Evolutionary conservation across 2,888 invertebrate species (phyloP).

Genomic region (Noctua pronuba): DNA sequence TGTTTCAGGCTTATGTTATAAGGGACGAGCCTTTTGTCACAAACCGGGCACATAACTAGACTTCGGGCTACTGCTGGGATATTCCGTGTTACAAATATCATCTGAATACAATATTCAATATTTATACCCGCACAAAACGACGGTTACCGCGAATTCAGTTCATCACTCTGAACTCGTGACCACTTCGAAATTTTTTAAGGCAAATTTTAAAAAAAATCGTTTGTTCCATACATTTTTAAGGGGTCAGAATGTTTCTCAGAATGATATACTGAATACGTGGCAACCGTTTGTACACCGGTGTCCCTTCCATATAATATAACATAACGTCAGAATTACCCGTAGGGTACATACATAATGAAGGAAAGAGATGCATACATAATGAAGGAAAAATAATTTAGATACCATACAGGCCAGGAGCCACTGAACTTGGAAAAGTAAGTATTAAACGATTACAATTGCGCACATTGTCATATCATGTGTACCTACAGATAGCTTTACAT

Average conservation of each 20-base stretch:
- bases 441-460: conserved; percentile 9
- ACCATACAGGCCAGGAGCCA: conserved; percentile 9
- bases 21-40: no score
- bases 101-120: neutral
- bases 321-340: neutral
- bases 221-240: no score
- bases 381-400: neutral
- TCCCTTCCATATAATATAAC: neutral
- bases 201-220: neutral
- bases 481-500: neutral
- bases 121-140: neutral
- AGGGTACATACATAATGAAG: neutral
- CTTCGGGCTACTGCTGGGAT: neutral
- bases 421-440: conserved; percentile 33
- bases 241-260: neutral
- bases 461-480: conserved; percentile 13
- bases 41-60: no score
- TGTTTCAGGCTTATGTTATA: no score
- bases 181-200: neutral
- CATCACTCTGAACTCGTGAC: neutral
- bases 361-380: neutral
- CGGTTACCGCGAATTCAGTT: neutral
- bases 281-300: neutral
- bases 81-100: conserved; percentile 5
- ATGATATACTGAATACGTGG: neutral